Base-by-base conservation (phyloP, 2,888 invertebrate species). In the Cataglyphis livida region DNA sequence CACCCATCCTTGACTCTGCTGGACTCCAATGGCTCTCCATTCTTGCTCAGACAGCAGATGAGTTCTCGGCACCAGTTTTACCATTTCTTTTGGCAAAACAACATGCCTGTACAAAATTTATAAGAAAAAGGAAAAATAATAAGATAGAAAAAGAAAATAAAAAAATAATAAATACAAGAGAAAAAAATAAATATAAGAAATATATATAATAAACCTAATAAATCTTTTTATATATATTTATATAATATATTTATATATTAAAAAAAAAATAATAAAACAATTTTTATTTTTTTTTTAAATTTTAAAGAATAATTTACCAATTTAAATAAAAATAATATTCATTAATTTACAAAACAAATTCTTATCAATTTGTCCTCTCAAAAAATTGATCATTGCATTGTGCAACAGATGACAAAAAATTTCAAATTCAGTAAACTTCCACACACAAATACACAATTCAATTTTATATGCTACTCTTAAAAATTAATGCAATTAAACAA, bases 1-100 rank as follows among this genome's bases (percentile, higher is more conserved):
- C 18, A 98, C 96, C 99, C 99, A 99, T 73, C 99, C 99, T 91
- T 98, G 97, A 92, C 98, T 98, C 94, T 99, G 99, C 94, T 99
- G 98, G 0, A 99, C 98, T 0, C 99, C 99, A 87, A 99, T 97
- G 81, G 97, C 96, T 92, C 99, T 96, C 99, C 99, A 99, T 95
- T 99, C 99, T 66, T 96, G 95, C 95, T 99, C 99, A 0, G 98
- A 96, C 98, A 99, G 98, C 85, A 99, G 95, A 94, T 98, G 98
- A 75, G 98, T 98, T 95, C 98, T 98, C 0, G 99, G 99, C 35
- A 99, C 98, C 85, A 97, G 95, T 94, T 98, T 98, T 0, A 97
- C 97, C 95, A 99, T 96, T 89, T 99, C 99, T 94, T 98, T 98
- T 0, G 99, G 98, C 85, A 99, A 95, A 84, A 98, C 98, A 65